Conservation (phyloP, 2,888 invertebrate species). For the Ornithoptera priamus region DNA sequence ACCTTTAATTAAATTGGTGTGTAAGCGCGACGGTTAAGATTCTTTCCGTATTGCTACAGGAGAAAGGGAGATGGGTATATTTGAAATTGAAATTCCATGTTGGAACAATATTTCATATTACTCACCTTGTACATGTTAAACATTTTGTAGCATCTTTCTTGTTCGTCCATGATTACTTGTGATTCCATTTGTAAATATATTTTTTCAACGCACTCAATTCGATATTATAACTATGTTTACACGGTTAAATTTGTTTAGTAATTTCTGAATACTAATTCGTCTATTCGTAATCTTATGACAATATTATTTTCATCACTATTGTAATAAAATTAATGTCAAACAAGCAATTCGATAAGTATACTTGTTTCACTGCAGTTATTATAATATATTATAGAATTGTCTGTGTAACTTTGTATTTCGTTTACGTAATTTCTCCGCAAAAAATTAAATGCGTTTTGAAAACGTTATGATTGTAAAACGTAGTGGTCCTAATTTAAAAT, state of each 20-base stretch:
- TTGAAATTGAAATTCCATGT: slow-evolving; percentile 27
- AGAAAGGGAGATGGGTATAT: slow-evolving; percentile 22
- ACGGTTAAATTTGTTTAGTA: background rate
- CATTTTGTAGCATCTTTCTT: slow-evolving; percentile 67
- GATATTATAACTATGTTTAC: background rate
- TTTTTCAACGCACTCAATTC: slow-evolving; percentile 26
- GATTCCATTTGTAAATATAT: slow-evolving; percentile 63
- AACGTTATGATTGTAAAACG: too few relatives aligned
- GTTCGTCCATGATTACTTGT: slow-evolving; percentile 58
- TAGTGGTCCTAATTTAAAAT: background rate
- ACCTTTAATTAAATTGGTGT: slow-evolving; percentile 28
- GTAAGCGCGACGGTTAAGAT: slow-evolving; percentile 27
- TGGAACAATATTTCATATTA: slow-evolving; percentile 29
- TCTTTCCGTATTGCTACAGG: slow-evolving; percentile 10
- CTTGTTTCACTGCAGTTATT: too few relatives aligned
- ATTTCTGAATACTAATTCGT: too few relatives aligned
- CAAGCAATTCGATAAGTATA: too few relatives aligned
- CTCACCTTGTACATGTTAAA: slow-evolving; percentile 74
- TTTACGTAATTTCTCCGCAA: slow-evolving; percentile 14
- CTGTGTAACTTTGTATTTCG: slow-evolving; percentile 4
- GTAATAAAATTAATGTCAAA: too few relatives aligned
- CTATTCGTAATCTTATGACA: too few relatives aligned
- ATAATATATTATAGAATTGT: too few relatives aligned
- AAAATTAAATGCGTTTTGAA: background rate
- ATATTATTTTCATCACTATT: too few relatives aligned